Base-by-base conservation (phyloP, 2,113 vertebrate species). In the Hippocampus comes region DNA sequence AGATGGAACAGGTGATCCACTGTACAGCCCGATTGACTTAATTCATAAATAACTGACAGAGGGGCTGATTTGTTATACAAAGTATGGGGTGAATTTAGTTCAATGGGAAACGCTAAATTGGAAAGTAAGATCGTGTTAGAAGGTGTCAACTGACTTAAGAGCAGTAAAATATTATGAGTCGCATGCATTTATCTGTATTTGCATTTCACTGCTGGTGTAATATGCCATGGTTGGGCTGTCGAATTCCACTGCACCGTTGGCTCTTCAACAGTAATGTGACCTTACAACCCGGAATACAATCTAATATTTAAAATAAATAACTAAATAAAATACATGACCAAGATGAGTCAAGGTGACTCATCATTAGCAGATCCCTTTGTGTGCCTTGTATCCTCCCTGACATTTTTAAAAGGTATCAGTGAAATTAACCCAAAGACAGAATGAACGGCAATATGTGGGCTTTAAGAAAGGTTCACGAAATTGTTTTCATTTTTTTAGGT, bases 1-100 rank as follows among this genome's bases (percentile, higher is more conserved):
- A 2, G 17, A 78, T 15, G n/a, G 18, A 73, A 70, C 79, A 71
- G 66, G 43, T 9, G 14, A 76, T 17, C 3, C 18, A 17, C 4
- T 25, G 51, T 12, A 1, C 21, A 41, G 60, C 5, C 79, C 70
- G 65, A 82, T 76, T 55, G 70, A 79, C 75, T 17, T 20, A 48
- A 10, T 23, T 53, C 63, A 23, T 64, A 23, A 65, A 63, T 55
- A 38, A 0, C 23, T 70, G 65, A 77, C 73, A 61, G 59, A 8
- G 34, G 27, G 59, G 27, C n/a, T 1, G 17, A 53, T 71, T 55
- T 72, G 59, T 71, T 79, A 75, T 41, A 8, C 53, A 64, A 55
- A 56, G 71, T 67, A 4, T 0, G 59, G 17, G 34, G 68, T 27
- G 65, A 42, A 67, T 48, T 67, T 49, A 10, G 9, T 23, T 53